phyloP scores from a whole-genome alignment of 1,140 invertebrate genomes.

The Apis dorsata region DNA sequence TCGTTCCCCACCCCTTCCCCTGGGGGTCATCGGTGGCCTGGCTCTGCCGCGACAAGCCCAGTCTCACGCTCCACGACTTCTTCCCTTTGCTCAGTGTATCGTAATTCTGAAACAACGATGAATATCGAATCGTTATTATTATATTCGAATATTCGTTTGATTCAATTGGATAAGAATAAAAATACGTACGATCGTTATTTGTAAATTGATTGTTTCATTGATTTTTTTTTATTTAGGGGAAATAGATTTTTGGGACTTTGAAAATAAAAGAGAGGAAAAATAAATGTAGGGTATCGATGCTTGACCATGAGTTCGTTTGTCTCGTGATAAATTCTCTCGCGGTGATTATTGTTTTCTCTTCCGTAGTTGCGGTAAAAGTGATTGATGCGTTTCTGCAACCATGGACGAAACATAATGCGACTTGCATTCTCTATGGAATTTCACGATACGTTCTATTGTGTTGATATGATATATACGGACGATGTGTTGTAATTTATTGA shows the following conservation, averaged over 20 bases:
- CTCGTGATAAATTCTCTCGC: not conserved
- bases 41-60: slow-evolving; percentile 75
- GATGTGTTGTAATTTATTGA: no score
- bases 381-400: not conserved
- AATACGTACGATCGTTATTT: no score
- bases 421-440: slow-evolving; percentile 11
- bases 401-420: not conserved
- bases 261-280: no score
- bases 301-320: no score
- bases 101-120: slow-evolving; percentile 71
- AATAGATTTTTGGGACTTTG: no score
- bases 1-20: slow-evolving; percentile 80
- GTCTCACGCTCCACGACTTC: slow-evolving; percentile 78
- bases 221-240: no score
- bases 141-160: no score
- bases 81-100: slow-evolving; percentile 77
- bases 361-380: slow-evolving; percentile 6
- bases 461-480: no score
- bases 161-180: no score
- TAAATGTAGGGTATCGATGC: not conserved
- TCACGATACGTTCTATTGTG: not conserved
- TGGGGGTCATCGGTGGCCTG: slow-evolving; percentile 73
- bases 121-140: not conserved
- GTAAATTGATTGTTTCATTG: no score
- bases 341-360: slow-evolving; percentile 16